Evolutionary conservation across 2,888 invertebrate genomes (phyloP).

Genomic region (Tridacna gigas): DNA sequence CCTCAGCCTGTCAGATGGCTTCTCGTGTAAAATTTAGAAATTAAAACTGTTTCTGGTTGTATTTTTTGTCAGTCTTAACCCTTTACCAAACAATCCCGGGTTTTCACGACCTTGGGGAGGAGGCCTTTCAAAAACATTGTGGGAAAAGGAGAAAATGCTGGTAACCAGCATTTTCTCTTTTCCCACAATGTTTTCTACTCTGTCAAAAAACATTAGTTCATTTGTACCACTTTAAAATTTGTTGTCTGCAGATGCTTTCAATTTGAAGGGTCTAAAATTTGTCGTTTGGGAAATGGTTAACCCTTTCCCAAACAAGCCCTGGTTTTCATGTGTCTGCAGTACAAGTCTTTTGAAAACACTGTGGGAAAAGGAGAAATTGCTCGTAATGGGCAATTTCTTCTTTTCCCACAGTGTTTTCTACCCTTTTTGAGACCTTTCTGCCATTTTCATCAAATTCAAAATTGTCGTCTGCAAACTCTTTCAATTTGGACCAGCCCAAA

Average conservation of each 20-base stretch:
- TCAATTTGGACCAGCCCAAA: no score
- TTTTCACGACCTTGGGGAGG: neutral
- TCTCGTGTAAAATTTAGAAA: no score
- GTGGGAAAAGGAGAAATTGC: neutral
- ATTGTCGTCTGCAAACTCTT: no score
- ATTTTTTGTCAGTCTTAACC: no score
- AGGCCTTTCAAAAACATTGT: neutral
- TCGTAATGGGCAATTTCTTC: neutral
- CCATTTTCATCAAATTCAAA: no score
- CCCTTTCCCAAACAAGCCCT: no score
- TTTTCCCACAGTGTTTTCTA: neutral
- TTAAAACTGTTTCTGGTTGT: no score
- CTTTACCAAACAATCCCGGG: no score
- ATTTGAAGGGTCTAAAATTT: neutral
- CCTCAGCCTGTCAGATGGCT: no score
- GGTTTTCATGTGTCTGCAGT: no score
- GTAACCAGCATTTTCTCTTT: slow-evolving; percentile 1
- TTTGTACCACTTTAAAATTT: neutral
- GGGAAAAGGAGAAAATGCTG: neutral
- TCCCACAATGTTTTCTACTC: slow-evolving; percentile 5
- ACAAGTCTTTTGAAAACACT: neutral
- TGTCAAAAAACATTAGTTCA: neutral
- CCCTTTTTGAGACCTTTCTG: no score
- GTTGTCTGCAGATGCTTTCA: neutral
- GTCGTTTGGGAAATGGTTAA: no score